Percentiles rank a stretch among this genome's conserved stretches.
Evolutionary conservation across 2,888 invertebrate species (phyloP).

Genomic region (Pristionchus fissidentatus): DNA sequence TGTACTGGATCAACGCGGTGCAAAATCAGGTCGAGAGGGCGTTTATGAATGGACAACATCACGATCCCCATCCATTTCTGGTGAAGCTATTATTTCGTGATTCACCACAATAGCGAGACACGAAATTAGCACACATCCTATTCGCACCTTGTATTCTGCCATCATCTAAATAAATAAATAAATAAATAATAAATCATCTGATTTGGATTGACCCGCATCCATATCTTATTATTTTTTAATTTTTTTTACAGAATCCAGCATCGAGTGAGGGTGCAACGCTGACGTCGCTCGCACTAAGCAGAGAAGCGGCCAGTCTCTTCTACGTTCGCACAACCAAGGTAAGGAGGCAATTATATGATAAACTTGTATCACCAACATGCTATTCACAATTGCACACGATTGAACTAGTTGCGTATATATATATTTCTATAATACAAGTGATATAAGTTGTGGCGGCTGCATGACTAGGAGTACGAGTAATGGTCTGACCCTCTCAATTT

Average conservation of each 20-base stretch:
- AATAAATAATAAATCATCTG: neutral
- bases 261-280: conserved; percentile 12
- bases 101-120: too few relatives aligned
- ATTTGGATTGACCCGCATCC: neutral
- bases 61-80: conserved; percentile 57
- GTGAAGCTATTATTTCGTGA: conserved; percentile 28
- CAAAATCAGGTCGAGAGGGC: conserved; percentile 62
- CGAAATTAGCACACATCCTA: too few relatives aligned
- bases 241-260: neutral
- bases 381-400: neutral
- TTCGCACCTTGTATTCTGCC: too few relatives aligned
- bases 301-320: conserved; percentile 20
- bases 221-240: too few relatives aligned
- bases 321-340: conserved; percentile 45
- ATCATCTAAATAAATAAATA: too few relatives aligned
- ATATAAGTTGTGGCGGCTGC: too few relatives aligned
- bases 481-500: neutral
- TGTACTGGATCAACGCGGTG: conserved; percentile 62
- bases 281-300: conserved; percentile 35
- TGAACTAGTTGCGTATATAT: too few relatives aligned
- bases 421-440: too few relatives aligned
- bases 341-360: neutral
- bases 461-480: too few relatives aligned
- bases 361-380: neutral
- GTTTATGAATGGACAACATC: conserved; percentile 61